A percentile compares a stretch with the other conserved stretches of the same genome.
These are phyloP conservation scores for Synergus laeviventris DNA, from an alignment of 2,888 invertebrate species.

Conservation along the genomic window DNA sequence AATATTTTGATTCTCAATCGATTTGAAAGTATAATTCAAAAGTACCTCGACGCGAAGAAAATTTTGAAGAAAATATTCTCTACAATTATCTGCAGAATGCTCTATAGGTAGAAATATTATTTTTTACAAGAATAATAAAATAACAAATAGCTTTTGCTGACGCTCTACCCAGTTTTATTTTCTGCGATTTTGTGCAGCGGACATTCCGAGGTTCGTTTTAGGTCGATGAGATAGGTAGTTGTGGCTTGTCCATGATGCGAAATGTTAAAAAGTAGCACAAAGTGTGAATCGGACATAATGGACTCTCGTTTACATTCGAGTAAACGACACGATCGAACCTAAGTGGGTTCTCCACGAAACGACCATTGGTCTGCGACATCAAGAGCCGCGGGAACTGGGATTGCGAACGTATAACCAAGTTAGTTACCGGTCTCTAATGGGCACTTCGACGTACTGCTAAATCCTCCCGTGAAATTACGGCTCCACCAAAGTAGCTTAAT, in stretches of 20 bases:
- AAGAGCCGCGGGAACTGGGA: constrained; percentile 53
- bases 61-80: not conserved
- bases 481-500: constrained; percentile 65
- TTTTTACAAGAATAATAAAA: no score
- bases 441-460: constrained; percentile 65
- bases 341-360: constrained; percentile 39
- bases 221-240: not conserved
- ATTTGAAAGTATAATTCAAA: not conserved
- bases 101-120: no score
- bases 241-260: not conserved
- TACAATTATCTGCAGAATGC: not conserved
- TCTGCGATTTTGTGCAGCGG: not conserved
- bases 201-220: not conserved
- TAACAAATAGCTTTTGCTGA: no score
- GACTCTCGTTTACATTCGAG: constrained; percentile 35
- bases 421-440: constrained; percentile 66
- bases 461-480: constrained; percentile 66
- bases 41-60: not conserved
- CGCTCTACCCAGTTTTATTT: not conserved
- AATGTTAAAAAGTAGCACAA: constrained; percentile 14
- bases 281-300: constrained; percentile 26
- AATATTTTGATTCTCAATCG: not conserved
- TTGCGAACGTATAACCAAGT: constrained; percentile 64
- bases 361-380: constrained; percentile 44
- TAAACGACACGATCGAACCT: constrained; percentile 42